phyloP scores from a whole-genome alignment of 2,797 vertebrate genomes.

The Sus cebifrons region DNA sequence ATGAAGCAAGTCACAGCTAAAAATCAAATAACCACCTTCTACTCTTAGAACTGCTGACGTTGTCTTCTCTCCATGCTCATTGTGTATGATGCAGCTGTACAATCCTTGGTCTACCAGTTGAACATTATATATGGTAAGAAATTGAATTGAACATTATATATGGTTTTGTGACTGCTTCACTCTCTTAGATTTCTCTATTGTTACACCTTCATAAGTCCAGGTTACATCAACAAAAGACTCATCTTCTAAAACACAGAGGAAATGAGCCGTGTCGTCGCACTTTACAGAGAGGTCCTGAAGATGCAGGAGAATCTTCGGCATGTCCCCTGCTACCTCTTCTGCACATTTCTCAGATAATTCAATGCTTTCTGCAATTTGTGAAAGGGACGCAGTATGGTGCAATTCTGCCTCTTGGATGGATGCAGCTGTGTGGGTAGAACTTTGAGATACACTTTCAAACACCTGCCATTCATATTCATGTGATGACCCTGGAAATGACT shows the following conservation, averaged over 20 bases:
- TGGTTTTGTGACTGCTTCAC: slow-evolving; percentile 90
- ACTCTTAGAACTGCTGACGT: slow-evolving; percentile 94
- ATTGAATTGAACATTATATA: slow-evolving; percentile 87
- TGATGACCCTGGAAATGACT: slow-evolving; percentile 86
- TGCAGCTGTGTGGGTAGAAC: slow-evolving; percentile 81
- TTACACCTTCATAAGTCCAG: slow-evolving; percentile 93
- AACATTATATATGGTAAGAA: slow-evolving; percentile 92
- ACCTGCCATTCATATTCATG: slow-evolving; percentile 85
- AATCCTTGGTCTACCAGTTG: slow-evolving; percentile 93
- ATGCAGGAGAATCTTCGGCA: slow-evolving; percentile 91
- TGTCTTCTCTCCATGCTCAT: slow-evolving; percentile 92
- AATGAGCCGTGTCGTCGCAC: slow-evolving; percentile 92
- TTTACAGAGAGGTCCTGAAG: slow-evolving; percentile 93
- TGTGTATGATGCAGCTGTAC: slow-evolving; percentile 93
- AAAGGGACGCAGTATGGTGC: slow-evolving; percentile 72
- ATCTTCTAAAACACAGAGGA: slow-evolving; percentile 93
- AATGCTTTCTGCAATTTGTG: slow-evolving; percentile 82
- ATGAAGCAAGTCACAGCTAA: slow-evolving; percentile 85
- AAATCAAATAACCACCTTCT: slow-evolving; percentile 94
- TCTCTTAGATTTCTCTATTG: slow-evolving; percentile 91
- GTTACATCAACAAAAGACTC: slow-evolving; percentile 90
- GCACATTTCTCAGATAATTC: slow-evolving; percentile 67
- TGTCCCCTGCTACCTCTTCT: slow-evolving; percentile 15
- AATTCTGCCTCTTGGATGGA: slow-evolving; percentile 79
- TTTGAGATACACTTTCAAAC: slow-evolving; percentile 92